phyloP scores from a whole-genome alignment of 2,888 invertebrate genomes.

The Melinaea marsaeus region DNA sequence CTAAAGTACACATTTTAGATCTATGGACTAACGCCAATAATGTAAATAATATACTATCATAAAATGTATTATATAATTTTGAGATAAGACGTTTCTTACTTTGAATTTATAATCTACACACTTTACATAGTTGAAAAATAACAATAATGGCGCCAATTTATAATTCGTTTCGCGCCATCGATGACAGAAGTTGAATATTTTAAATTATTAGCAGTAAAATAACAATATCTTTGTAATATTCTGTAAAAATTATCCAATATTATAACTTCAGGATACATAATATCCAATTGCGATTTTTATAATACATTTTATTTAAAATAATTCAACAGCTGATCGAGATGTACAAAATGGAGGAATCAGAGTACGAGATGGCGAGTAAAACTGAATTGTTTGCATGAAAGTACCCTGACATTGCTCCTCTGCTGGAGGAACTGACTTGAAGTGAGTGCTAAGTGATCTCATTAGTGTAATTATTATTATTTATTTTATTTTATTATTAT shows the following conservation, averaged over 20 bases:
- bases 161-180: too few relatives aligned
- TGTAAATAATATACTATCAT: too few relatives aligned
- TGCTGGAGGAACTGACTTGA: conserved; percentile 62
- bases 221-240: too few relatives aligned
- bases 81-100: too few relatives aligned
- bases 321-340: conserved; percentile 88
- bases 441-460: conserved; percentile 61
- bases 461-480: conserved; percentile 16
- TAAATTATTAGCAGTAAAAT: too few relatives aligned
- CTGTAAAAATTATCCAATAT: too few relatives aligned
- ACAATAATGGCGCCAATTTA: too few relatives aligned
- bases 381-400: conserved; percentile 93
- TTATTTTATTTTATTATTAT: not conserved
- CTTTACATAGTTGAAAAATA: too few relatives aligned
- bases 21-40: too few relatives aligned
- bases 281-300: not conserved
- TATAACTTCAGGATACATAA: not conserved
- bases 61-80: too few relatives aligned
- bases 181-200: too few relatives aligned
- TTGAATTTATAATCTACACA: too few relatives aligned
- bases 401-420: conserved; percentile 67
- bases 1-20: not conserved
- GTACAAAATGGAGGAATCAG: conserved; percentile 95
- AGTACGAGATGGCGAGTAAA: conserved; percentile 92
- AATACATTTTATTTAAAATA: not conserved